Evolutionary conservation across 2,113 vertebrate species (phyloP).

Genomic region (Sminthopsis crassicaudata): DNA sequence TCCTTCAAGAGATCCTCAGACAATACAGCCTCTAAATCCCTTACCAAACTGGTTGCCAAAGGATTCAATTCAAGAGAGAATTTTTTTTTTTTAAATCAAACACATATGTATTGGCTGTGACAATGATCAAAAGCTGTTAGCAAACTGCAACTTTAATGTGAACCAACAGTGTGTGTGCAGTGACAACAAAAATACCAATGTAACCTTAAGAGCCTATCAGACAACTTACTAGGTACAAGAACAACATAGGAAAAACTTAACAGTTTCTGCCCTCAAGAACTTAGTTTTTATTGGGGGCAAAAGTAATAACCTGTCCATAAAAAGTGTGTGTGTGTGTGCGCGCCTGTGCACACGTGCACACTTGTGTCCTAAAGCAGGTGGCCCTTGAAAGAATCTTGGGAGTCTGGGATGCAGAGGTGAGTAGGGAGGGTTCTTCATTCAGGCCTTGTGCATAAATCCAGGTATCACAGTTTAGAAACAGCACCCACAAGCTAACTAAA

Average conservation of each 20-base stretch:
- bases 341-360: too few relatives aligned
- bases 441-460: not conserved
- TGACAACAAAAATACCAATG: not conserved
- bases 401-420: not conserved
- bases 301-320: not conserved
- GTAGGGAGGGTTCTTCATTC: not conserved
- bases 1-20: not conserved
- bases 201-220: not conserved
- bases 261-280: not conserved
- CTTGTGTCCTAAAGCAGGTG: not conserved
- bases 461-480: not conserved
- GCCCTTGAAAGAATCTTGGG: not conserved
- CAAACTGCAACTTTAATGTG: not conserved
- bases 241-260: not conserved
- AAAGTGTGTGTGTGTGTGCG: too few relatives aligned
- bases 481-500: not conserved
- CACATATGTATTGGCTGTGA: not conserved
- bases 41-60: not conserved
- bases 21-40: not conserved
- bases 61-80: not conserved
- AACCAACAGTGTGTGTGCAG: not conserved
- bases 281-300: not conserved
- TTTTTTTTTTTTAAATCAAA: not conserved
- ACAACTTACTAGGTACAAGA: not conserved
- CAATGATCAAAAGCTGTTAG: not conserved